A percentile compares a stretch with the other conserved stretches of the same genome.
phyloP scores from a whole-genome alignment of 2,113 vertebrate species.

The Boleophthalmus pectinirostris region DNA sequence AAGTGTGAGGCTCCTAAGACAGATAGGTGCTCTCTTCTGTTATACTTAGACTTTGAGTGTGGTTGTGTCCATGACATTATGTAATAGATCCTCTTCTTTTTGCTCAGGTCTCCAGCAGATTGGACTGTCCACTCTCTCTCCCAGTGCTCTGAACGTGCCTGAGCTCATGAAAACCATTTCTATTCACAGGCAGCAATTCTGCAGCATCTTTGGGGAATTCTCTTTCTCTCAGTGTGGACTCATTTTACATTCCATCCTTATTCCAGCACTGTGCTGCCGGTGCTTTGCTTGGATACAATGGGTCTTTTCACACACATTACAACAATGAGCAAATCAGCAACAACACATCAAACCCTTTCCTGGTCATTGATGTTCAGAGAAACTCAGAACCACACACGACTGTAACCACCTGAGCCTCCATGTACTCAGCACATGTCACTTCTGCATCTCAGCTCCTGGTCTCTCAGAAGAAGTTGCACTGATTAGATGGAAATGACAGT shows the following conservation, averaged over 20 bases:
- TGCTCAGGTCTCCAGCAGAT: conserved; percentile 1
- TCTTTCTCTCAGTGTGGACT: conserved; percentile 53
- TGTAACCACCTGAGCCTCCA: conserved; percentile 4
- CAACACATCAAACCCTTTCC: conserved; percentile 31
- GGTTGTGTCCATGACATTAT: conserved; percentile 32
- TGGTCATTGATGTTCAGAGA: conserved; percentile 20
- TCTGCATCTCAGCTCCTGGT: conserved; percentile 6
- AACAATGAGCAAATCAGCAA: conserved; percentile 50
- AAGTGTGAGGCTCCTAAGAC: neutral
- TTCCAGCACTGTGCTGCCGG: conserved; percentile 30
- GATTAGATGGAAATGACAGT: neutral
- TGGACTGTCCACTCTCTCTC: neutral
- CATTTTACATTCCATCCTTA: conserved; percentile 59
- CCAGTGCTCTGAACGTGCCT: conserved; percentile 6
- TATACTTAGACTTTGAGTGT: neutral
- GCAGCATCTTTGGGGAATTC: conserved; percentile 59
- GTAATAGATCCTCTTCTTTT: conserved; percentile 16
- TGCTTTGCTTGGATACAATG: conserved; percentile 43
- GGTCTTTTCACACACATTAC: conserved; percentile 51
- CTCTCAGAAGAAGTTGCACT: conserved; percentile 6
- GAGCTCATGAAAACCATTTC: conserved; percentile 37
- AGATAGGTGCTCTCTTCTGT: neutral
- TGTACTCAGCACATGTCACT: conserved; percentile 7
- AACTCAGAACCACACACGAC: conserved; percentile 12
- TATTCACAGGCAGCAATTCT: conserved; percentile 47